Evolutionary conservation across 2,113 vertebrate genomes (phyloP).

Genomic region (Picathartes gymnocephalus): DNA sequence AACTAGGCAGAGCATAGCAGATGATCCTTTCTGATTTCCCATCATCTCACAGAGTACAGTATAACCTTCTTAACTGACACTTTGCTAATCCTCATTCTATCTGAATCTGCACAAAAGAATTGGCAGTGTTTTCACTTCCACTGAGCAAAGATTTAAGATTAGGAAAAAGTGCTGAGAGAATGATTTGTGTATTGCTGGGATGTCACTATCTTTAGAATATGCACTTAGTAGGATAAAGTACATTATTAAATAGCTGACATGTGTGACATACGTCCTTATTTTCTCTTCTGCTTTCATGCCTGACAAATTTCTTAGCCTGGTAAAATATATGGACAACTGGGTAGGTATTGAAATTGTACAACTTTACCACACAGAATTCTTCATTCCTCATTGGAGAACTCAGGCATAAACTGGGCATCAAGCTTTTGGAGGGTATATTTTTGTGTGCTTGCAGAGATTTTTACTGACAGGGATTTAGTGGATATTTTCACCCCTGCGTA

Average conservation of each 20-base stretch:
- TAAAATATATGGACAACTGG: neutral
- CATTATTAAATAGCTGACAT: neutral
- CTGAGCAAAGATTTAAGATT: neutral
- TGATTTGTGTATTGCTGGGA: neutral
- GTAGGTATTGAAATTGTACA: neutral
- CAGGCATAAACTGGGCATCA: neutral
- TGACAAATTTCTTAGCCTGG: neutral
- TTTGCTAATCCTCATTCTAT: neutral
- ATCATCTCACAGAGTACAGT: neutral
- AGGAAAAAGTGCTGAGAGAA: neutral
- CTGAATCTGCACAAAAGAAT: neutral
- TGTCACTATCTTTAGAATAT: neutral
- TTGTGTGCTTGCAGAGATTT: neutral
- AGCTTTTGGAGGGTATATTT: neutral
- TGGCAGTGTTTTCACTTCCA: neutral
- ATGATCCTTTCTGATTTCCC: neutral
- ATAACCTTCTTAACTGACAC: neutral
- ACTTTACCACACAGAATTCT: neutral
- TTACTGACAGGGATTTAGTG: neutral
- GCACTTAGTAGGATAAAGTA: neutral
- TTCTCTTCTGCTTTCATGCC: neutral
- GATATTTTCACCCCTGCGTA: rapidly evolving
- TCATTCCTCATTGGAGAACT: neutral
- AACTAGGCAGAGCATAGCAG: neutral
- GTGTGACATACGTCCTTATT: neutral